These are phyloP conservation scores for Sisor rabdophorus DNA, from an alignment of 2,113 vertebrate species.

Conservation along the genomic window DNA sequence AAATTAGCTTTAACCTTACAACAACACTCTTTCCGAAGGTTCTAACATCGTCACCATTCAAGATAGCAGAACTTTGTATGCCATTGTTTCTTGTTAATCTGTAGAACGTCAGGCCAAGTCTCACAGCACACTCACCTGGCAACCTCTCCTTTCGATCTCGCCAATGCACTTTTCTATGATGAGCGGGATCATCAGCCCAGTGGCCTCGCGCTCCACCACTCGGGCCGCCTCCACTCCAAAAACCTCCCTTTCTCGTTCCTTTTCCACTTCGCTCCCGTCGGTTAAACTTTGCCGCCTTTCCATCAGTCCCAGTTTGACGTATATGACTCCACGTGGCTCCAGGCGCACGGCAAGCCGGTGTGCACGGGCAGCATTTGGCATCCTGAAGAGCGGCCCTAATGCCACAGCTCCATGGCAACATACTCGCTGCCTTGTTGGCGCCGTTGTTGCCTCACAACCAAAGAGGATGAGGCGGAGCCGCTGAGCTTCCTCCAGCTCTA, in stretches of 20 bases:
- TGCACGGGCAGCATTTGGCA: slow-evolving; percentile 80
- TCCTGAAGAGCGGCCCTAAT: slow-evolving; percentile 88
- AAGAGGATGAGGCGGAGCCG: slow-evolving; percentile 95
- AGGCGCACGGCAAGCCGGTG: slow-evolving; percentile 93
- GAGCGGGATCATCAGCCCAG: slow-evolving; percentile 85
- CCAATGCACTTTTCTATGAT: slow-evolving; percentile 89
- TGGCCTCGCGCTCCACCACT: slow-evolving; percentile 87
- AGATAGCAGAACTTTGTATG: background rate
- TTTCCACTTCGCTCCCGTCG: slow-evolving; percentile 68
- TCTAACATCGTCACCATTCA: background rate
- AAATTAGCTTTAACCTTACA: background rate
- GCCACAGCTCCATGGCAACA: slow-evolving; percentile 92
- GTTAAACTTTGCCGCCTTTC: slow-evolving; percentile 95
- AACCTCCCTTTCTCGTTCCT: slow-evolving; percentile 75
- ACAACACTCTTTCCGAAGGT: background rate
- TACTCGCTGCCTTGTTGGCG: slow-evolving; percentile 81
- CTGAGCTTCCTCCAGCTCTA: slow-evolving; percentile 96
- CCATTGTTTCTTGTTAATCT: background rate
- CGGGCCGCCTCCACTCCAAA: slow-evolving; percentile 88
- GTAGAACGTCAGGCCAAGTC: background rate
- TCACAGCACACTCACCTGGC: slow-evolving; percentile 78
- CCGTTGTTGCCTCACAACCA: slow-evolving; percentile 85
- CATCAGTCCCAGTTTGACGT: slow-evolving; percentile 91
- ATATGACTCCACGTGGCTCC: slow-evolving; percentile 93
- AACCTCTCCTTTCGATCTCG: slow-evolving; percentile 96